Percentiles rank a stretch among this genome's conserved stretches.
Conservation (phyloP, 1,140 invertebrate genomes). For the Scaptomyza graminum region DNA sequence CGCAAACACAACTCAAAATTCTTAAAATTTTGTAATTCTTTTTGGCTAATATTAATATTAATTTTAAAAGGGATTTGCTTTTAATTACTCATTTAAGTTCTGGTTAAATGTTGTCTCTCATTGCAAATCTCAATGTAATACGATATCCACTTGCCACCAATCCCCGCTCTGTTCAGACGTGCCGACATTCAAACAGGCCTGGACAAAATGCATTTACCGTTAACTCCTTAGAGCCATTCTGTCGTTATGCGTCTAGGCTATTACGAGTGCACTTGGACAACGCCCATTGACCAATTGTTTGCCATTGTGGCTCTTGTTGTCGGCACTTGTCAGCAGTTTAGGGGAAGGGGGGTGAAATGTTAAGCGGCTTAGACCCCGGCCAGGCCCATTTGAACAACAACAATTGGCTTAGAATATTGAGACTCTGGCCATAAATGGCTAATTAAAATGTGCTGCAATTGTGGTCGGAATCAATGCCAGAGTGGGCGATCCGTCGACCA, state of each 20-base stretch:
- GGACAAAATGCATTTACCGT: no score
- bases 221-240: no score
- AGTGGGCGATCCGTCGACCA: slow-evolving; percentile 10
- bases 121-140: not conserved
- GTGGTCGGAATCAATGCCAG: not conserved
- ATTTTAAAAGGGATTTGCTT: no score
- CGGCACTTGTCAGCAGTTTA: not conserved
- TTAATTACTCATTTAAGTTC: no score
- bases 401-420: slow-evolving; percentile 25
- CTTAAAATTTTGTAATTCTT: no score
- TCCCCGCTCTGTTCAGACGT: no score
- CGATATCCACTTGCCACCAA: no score
- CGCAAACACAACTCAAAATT: no score
- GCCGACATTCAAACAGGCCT: no score
- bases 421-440: slow-evolving; percentile 35
- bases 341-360: not conserved
- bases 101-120: not conserved
- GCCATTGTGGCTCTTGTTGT: slow-evolving; percentile 4
- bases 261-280: no score
- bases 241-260: no score
- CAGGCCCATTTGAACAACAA: slow-evolving; percentile 4
- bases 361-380: slow-evolving; percentile 35
- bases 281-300: not conserved
- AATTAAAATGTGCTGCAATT: slow-evolving; percentile 62
- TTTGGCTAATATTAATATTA: no score